Evolutionary conservation across 1,140 invertebrate genomes (phyloP), one percentile per base, ranked within the genome.

Genomic region (Parapsyche elsis): DNA sequence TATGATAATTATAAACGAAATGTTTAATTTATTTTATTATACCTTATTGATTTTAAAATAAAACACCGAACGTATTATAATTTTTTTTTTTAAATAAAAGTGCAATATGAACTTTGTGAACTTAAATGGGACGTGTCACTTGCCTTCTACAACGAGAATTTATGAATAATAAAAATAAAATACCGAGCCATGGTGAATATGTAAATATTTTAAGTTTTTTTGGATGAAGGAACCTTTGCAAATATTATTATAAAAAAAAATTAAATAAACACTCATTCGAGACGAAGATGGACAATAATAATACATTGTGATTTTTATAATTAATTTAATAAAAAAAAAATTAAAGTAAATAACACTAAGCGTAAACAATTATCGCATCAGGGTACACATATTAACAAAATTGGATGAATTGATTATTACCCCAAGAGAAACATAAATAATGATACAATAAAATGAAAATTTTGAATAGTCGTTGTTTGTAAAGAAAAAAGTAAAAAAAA

Each of bases 341-440:
- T 71, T 26, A 71, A 38, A 75, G 46, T 75, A 75, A 67, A 77
- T 77, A 77, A 64, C 53, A 71, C 53, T 82, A 82, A 82, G 76
- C 79, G 79, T 82, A 80, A 80, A 82, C 81, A 80, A 81, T 80
- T 82, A 82, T 82, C 81, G 81, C 81, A 82, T 82, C 81, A 82
- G 81, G 81, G 81, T 82, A 82, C 79, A 79, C 79, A 61, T 46
- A 76, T 81, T 70, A 70, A 78, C 70, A 79, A 81, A 79, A 79
- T 74, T 78, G 73, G 80, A 79, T 74, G 59, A 78, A 81, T 81
- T 79, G 74, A 81, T 75, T 76, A 81, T 57, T 75, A 75, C 81
- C 81, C 81, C 64, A 30, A 26, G 14, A 26, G 26, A 67, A 67
- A 67, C 12, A 67, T 21, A 64, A 23, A 64, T 21, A 67, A 67